Conservation (phyloP, 2,113 vertebrate genomes). For the Mesocricetus auratus region DNA sequence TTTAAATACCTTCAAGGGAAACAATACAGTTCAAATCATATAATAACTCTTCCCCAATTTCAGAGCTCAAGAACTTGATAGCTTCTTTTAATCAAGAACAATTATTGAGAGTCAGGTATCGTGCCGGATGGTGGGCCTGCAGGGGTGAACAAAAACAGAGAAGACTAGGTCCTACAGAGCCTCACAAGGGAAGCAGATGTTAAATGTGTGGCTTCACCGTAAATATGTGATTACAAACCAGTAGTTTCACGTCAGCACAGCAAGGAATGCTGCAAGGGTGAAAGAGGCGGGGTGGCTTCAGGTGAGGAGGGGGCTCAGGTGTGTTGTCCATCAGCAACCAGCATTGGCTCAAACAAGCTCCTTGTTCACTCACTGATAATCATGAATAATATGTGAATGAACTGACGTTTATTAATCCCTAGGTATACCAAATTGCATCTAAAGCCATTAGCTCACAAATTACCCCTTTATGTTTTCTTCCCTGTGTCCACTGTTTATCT, state of each 20-base stretch:
- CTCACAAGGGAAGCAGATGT: not conserved
- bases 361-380: conserved; percentile 8
- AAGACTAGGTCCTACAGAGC: not conserved
- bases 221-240: conserved; percentile 34
- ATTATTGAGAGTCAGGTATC: not conserved
- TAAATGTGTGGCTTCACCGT: conserved; percentile 14
- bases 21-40: not conserved
- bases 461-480: conserved; percentile 33
- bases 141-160: not conserved
- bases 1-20: conserved; percentile 4
- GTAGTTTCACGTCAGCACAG: not conserved
- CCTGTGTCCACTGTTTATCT: not conserved
- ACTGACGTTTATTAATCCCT: not conserved
- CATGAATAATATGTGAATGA: conserved; percentile 35
- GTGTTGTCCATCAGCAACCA: not conserved
- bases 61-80: conserved; percentile 6
- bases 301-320: not conserved
- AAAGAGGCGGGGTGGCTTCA: not conserved
- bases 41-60: not conserved
- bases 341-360: not conserved
- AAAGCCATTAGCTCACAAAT: not conserved
- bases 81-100: conserved; percentile 17
- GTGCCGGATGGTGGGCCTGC: not conserved
- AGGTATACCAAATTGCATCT: conserved; percentile 9
- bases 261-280: not conserved